Base-by-base conservation (phyloP, 2,888 invertebrate genomes). In the Drosophila infuscata region DNA sequence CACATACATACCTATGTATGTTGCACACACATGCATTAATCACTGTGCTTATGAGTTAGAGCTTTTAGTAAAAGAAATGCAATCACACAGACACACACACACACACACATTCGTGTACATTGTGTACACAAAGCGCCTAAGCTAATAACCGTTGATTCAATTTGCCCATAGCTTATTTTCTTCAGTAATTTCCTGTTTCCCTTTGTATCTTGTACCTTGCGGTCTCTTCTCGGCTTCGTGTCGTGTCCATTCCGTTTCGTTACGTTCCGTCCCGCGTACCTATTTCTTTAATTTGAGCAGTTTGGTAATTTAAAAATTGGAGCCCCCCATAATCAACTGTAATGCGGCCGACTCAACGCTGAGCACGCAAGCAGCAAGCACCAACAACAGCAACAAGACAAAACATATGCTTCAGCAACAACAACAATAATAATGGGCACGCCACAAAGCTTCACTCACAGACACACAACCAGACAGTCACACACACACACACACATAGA, bases 301-400 rank as follows among this genome's bases (percentile, higher is more conserved):
- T 88, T 86, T 78, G 89, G 87, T 86, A 86, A 88, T 88, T 85
- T 81, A 70, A 79, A 86, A 88, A 88, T 88, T 85, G 83, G 61
- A 70, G 59, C 82, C 70, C 76, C 62, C 73, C 66, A 57, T 85
- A 88, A 86, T 88, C 87, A 85, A 88, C 79, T 79, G 84, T 86
- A 88, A 88, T 85, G 79, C 84, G 87, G 84, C 79, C 89, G 87
- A 79, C 64, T 85, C 67, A 70, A 57, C 71, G 77, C 69, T 83
- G 79, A 80, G 79, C 84, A 85, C 84, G 84, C 89, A 86, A 88
- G 73, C 74, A 70, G 71, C 67, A 64, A 66, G 69, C 72, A 81
- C 57, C 36, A 62, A 20, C 53, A 70, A 25, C 66, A 67, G 49
- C 70, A 67, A 36, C 58, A 52, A 56, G 81, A 78, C 77, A 85